Conservation (phyloP, 2,888 invertebrate species). For the Epinotia brunnichana region DNA sequence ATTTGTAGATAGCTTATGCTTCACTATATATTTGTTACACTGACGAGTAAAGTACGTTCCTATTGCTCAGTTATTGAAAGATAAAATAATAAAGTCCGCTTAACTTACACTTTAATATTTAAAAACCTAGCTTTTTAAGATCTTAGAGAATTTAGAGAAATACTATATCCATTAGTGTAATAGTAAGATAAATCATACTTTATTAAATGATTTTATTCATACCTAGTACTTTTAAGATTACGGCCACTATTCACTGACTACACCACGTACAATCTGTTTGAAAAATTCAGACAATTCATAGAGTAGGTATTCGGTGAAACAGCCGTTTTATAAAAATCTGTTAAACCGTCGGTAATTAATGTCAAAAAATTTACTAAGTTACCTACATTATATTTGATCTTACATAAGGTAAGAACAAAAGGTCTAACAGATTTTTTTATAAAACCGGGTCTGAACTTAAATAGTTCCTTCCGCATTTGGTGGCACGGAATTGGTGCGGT, state of each 20-base stretch:
- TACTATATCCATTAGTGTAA: not conserved
- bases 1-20: constrained; percentile 2
- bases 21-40: not conserved
- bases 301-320: no score
- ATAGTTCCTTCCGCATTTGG: no score
- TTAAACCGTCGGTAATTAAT: not conserved
- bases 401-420: not conserved
- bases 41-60: not conserved
- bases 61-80: not conserved
- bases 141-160: not conserved
- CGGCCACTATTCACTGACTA: no score
- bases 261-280: no score
- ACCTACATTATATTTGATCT: no score
- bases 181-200: not conserved
- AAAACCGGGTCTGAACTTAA: not conserved
- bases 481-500: no score
- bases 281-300: no score
- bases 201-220: not conserved
- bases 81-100: not conserved
- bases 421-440: not conserved
- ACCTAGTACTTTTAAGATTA: no score
- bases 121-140: not conserved
- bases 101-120: not conserved
- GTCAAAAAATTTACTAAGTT: no score
- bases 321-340: not conserved